Evolutionary conservation across 2,888 invertebrate genomes (phyloP).

Genomic region (Cabera pusaria): DNA sequence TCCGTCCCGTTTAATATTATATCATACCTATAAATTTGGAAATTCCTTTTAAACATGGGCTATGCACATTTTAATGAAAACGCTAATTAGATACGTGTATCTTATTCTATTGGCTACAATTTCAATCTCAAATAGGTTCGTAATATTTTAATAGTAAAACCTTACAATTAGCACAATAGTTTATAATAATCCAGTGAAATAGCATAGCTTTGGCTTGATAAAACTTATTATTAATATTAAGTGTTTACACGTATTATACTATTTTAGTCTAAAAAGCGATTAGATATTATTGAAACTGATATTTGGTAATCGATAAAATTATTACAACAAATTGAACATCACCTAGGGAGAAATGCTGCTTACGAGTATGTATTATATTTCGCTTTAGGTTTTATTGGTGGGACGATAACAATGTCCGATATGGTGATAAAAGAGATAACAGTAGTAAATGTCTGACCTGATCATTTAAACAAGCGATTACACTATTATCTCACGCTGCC

Average conservation of each 20-base stretch:
- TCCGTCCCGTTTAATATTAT: conserved; percentile 42
- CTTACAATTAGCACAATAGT: conserved; percentile 39
- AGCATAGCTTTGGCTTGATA: conserved; percentile 63
- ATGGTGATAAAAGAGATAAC: too few relatives aligned
- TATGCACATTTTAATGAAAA: conserved; percentile 33
- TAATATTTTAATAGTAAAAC: conserved; percentile 47
- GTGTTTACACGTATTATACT: conserved; percentile 17
- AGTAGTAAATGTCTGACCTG: too few relatives aligned
- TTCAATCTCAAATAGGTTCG: conserved; percentile 36
- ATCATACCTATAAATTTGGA: conserved; percentile 27
- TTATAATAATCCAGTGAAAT: conserved; percentile 47
- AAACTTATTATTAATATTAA: conserved; percentile 34
- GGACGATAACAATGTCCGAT: too few relatives aligned
- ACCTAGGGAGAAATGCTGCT: conserved; percentile 15
- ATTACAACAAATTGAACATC: too few relatives aligned
- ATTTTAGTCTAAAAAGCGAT: conserved; percentile 32
- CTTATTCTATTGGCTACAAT: conserved; percentile 24
- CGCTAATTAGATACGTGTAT: conserved; percentile 14
- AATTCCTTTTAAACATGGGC: conserved; percentile 36
- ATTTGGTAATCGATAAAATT: neutral
- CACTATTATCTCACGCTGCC: too few relatives aligned
- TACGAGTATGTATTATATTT: too few relatives aligned
- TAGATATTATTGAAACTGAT: conserved; percentile 4
- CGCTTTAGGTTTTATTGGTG: too few relatives aligned
- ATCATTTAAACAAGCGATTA: too few relatives aligned